These are phyloP conservation scores for Ectobius pallidus DNA, from an alignment of 2,888 invertebrate species.

Conservation along the genomic window DNA sequence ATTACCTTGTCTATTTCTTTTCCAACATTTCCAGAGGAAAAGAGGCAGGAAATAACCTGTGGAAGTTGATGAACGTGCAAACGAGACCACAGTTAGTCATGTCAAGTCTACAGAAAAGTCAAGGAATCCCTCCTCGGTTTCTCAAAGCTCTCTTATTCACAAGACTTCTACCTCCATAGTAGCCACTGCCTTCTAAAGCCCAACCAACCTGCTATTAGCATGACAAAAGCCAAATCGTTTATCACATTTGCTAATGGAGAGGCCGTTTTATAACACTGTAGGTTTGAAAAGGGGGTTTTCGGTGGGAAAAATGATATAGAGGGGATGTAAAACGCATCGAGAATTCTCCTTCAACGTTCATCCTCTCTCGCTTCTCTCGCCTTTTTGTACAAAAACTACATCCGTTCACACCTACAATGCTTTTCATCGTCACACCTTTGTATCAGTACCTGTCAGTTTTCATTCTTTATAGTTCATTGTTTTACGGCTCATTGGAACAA, in stretches of 20 bases:
- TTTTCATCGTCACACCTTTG: conserved; percentile 22
- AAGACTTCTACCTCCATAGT: not conserved
- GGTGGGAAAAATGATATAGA: not conserved
- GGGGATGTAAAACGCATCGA: not conserved
- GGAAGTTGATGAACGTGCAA: conserved; percentile 7
- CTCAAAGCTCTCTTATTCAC: conserved; percentile 36
- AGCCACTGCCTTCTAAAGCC: conserved; percentile 18
- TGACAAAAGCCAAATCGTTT: conserved; percentile 50
- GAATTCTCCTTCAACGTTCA: not conserved
- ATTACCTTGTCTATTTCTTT: too few species aligned
- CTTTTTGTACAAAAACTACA: conserved; percentile 9
- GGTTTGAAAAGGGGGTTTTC: conserved; percentile 12
- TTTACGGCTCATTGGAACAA: not conserved
- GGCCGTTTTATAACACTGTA: not conserved
- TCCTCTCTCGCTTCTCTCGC: too few species aligned
- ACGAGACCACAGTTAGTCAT: conserved; percentile 26
- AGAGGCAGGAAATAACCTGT: not conserved
- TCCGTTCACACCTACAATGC: conserved; percentile 10
- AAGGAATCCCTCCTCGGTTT: not conserved
- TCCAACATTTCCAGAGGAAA: too few species aligned
- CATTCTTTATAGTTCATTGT: not conserved
- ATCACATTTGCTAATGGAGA: conserved; percentile 51
- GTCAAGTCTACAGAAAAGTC: conserved; percentile 11
- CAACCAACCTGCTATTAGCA: conserved; percentile 41
- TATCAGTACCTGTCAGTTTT: not conserved